Evolutionary conservation across 2,113 vertebrate genomes (phyloP).

Genomic region (Sinocyclocheilus maitianheensis): DNA sequence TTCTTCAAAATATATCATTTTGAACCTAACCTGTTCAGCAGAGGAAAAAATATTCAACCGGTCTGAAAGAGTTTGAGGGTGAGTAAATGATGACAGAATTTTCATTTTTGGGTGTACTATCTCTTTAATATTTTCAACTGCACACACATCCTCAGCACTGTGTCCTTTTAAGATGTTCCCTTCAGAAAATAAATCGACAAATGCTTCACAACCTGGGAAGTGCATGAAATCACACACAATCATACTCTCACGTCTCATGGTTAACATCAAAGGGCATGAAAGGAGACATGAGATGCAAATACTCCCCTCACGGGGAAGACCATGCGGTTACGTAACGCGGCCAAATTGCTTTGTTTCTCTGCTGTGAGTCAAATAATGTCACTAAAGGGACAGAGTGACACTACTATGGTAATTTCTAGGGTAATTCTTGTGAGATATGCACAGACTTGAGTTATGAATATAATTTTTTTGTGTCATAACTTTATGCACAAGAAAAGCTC

Average conservation of each 20-base stretch:
- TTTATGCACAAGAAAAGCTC: conserved; percentile 27
- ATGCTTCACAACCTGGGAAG: conserved; percentile 4
- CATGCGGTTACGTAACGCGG: conserved; percentile 18
- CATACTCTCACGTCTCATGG: conserved; percentile 26
- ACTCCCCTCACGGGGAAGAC: conserved; percentile 9
- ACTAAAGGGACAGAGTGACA: conserved; percentile 17
- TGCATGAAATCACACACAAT: conserved; percentile 13
- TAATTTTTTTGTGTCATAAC: conserved; percentile 7
- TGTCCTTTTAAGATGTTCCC: background rate
- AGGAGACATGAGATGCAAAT: conserved; percentile 27
- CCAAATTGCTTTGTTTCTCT: conserved; percentile 16
- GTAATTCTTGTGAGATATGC: background rate
- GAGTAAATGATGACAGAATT: background rate
- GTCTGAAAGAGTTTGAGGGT: background rate
- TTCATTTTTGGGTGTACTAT: background rate
- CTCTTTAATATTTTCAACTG: background rate
- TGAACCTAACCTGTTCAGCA: background rate
- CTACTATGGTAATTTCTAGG: background rate
- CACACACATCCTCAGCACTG: background rate
- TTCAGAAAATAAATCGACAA: conserved; percentile 26
- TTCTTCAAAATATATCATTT: background rate
- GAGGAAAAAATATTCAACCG: background rate
- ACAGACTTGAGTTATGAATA: conserved; percentile 11
- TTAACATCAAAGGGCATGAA: conserved; percentile 29
- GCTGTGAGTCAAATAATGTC: conserved; percentile 7